Percentiles rank a stretch among this genome's conserved stretches.
phyloP scores from a whole-genome alignment of 2,113 vertebrate species.

The Forbesichthys papilliferus region DNA sequence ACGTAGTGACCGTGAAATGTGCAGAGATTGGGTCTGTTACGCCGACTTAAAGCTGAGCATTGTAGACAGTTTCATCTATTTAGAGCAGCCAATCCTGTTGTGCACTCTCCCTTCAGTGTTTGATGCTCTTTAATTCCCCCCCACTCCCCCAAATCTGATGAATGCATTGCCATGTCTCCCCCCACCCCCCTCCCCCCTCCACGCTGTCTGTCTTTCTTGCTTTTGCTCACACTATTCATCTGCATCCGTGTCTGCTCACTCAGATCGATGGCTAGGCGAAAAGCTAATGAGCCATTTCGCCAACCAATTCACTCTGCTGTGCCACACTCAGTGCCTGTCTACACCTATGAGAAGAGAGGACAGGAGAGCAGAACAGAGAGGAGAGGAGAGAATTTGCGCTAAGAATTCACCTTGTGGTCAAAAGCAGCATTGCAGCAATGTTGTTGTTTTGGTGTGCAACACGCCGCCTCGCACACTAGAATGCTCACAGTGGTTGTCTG shows the following conservation, averaged over 20 bases:
- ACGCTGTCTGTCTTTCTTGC: conserved; percentile 19
- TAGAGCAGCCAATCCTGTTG: conserved; percentile 61
- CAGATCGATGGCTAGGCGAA: conserved; percentile 71
- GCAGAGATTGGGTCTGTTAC: conserved; percentile 51
- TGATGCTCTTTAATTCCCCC: conserved; percentile 46
- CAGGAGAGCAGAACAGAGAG: conserved; percentile 8
- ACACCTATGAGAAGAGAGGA: conserved; percentile 56
- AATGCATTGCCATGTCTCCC: not conserved
- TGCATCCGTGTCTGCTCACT: conserved; percentile 39
- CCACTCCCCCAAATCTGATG: not conserved
- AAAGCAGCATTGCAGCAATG: too few species aligned
- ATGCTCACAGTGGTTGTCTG: too few species aligned
- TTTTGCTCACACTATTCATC: conserved; percentile 21
- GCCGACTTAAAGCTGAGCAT: conserved; percentile 70
- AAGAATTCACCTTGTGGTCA: not conserved
- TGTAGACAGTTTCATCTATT: conserved; percentile 71
- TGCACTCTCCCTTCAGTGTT: conserved; percentile 58
- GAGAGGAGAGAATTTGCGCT: not conserved
- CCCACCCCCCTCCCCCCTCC: conserved; percentile 18
- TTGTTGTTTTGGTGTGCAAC: too few species aligned
- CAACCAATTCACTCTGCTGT: conserved; percentile 75
- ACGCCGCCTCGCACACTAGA: too few species aligned
- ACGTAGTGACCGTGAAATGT: conserved; percentile 35
- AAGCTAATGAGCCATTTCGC: conserved; percentile 76
- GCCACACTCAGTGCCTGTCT: conserved; percentile 73